Evolutionary conservation across 2,888 invertebrate species (phyloP).

Genomic region (Meta bourneti): DNA sequence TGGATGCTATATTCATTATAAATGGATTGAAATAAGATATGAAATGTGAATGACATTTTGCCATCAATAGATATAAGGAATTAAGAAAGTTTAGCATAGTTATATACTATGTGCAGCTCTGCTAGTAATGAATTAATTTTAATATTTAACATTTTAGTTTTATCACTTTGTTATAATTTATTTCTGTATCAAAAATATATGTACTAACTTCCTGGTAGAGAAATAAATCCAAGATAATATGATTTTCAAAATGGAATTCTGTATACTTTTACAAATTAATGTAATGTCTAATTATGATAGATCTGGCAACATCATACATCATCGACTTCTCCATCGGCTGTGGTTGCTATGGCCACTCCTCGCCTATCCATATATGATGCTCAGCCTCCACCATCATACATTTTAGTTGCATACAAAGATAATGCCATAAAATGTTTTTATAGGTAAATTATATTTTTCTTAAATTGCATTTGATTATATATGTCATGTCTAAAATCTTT

Average conservation of each 20-base stretch:
- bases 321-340: constrained; percentile 83
- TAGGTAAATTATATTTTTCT: constrained; percentile 46
- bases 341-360: constrained; percentile 85
- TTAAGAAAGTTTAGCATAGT: too few relatives aligned
- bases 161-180: too few relatives aligned
- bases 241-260: neutral
- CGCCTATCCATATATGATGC: constrained; percentile 84
- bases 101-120: too few relatives aligned
- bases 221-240: too few relatives aligned
- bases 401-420: constrained; percentile 86
- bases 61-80: too few relatives aligned
- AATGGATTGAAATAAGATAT: too few relatives aligned
- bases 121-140: too few relatives aligned
- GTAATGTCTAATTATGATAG: constrained; percentile 27
- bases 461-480: neutral
- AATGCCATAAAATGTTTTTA: constrained; percentile 86
- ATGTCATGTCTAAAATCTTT: neutral
- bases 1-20: too few relatives aligned
- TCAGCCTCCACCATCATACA: constrained; percentile 83
- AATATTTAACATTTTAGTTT: too few relatives aligned
- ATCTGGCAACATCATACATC: constrained; percentile 87
- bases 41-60: too few relatives aligned
- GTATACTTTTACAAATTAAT: neutral
- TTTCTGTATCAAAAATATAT: too few relatives aligned
- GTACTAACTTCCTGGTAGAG: too few relatives aligned